Base-by-base conservation (phyloP, 2,888 invertebrate genomes). In the Sycophila texana region DNA sequence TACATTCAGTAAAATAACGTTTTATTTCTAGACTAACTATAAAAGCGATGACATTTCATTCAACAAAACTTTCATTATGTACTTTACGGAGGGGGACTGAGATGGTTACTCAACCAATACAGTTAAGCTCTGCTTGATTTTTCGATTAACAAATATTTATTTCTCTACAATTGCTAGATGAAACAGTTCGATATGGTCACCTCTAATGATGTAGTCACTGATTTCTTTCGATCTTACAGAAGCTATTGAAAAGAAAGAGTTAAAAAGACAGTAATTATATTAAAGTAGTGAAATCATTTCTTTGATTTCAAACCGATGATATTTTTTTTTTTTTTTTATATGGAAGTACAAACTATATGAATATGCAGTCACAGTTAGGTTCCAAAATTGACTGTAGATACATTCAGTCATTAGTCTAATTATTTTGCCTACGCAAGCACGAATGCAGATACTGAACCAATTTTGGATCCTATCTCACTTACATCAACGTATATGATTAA, bases 11-110 rank as follows among this genome's bases (percentile, higher is more conserved):
- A 82, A 82, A 82, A 82, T 82, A 82, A 82, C 81, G 79, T 82
- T 82, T 82, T 81, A 82, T 82, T 82, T 79, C 81, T 82, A 82
- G 55, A 77, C 79, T 82, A 82, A 82, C 82, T 82, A 82, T 81
- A 81, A 80, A 82, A 82, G 82, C 82, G 79, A 79, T 82, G 81
- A 82, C 77, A 82, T 71, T 78, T 82, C 75, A 77, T 79, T 80
- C 74, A 79, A 82, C 79, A 82, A 82, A 82, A 82, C 55, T 61
- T 79, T 77, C 60, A n/a, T 79, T 39, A 74, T 77, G 66, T 77
- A 78, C 53, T 76, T 77, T 77, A 65, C 47, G 57, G 65, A 49
- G 53, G 63, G 77, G 58, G 79, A 80, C 82, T 77, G 79, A 77
- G 74, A 70, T 82, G 77, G 75, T 78, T 75, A 75, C 77, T 80